A percentile compares a stretch with the other conserved stretches of the same genome.
Conservation (phyloP, 2,113 vertebrate species). For the Anarrhichthys ocellatus region DNA sequence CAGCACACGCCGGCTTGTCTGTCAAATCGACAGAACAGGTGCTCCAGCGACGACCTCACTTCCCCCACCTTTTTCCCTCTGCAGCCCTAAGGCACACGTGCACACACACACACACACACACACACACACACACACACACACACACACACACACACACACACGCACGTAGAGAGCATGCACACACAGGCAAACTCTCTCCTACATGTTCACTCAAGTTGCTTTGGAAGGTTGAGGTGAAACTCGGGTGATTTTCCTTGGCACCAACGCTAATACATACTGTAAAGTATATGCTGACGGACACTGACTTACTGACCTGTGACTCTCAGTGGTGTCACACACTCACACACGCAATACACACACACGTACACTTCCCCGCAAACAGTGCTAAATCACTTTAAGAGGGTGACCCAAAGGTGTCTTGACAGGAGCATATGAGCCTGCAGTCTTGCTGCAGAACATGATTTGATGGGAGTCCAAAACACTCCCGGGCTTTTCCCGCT, state of each 20-base stretch:
- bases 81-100: slow-evolving; percentile 30
- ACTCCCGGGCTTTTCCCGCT: slow-evolving; percentile 53
- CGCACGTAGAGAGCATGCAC: not conserved
- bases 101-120: slow-evolving; percentile 13
- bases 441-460: slow-evolving; percentile 55
- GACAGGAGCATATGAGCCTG: slow-evolving; percentile 68
- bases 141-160: slow-evolving; percentile 15
- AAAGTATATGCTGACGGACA: slow-evolving; percentile 50
- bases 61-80: slow-evolving; percentile 56
- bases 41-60: slow-evolving; percentile 76
- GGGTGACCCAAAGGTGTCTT: slow-evolving; percentile 63
- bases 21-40: slow-evolving; percentile 85
- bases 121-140: slow-evolving; percentile 18
- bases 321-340: slow-evolving; percentile 23
- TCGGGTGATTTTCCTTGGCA: slow-evolving; percentile 17
- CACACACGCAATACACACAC: slow-evolving; percentile 10
- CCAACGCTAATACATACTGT: slow-evolving; percentile 35
- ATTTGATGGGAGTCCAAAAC: slow-evolving; percentile 67
- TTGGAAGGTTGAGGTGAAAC: slow-evolving; percentile 30
- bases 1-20: slow-evolving; percentile 85
- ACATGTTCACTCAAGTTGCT: slow-evolving; percentile 28
- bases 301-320: slow-evolving; percentile 65
- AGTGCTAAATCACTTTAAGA: slow-evolving; percentile 68
- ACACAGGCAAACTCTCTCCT: not conserved
- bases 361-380: not conserved